A percentile compares a stretch with the other conserved stretches of the same genome.
These are phyloP conservation scores for Tretioscincus oriximinensis DNA, from an alignment of 2,113 vertebrate species.

Conservation along the genomic window DNA sequence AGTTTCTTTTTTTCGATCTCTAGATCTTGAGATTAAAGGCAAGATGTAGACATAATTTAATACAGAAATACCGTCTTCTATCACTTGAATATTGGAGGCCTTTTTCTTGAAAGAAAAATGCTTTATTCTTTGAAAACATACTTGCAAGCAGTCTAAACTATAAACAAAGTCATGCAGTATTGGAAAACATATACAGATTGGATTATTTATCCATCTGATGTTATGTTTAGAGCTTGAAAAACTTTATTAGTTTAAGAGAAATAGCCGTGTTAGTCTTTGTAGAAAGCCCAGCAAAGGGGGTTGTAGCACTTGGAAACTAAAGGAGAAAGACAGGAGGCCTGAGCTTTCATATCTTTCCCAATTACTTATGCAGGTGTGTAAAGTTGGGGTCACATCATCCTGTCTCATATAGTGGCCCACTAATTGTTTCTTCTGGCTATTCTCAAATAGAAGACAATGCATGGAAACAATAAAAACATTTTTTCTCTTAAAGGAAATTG, in stretches of 20 bases:
- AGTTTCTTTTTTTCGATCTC: too few species aligned
- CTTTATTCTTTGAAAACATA: neutral
- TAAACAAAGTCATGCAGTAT: neutral
- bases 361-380: too few species aligned
- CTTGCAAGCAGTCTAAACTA: neutral
- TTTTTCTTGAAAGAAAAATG: neutral
- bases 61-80: neutral
- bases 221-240: too few species aligned
- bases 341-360: too few species aligned
- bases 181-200: neutral
- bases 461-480: slow-evolving; percentile 49
- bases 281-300: too few species aligned
- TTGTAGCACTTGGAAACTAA: too few species aligned
- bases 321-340: too few species aligned
- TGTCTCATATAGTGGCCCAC: too few species aligned
- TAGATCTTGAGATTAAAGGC: neutral
- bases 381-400: too few species aligned
- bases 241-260: too few species aligned
- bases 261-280: too few species aligned
- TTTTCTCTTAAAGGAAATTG: slow-evolving; percentile 86
- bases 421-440: neutral
- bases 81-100: neutral
- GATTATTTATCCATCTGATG: too few species aligned
- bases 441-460: slow-evolving; percentile 5
- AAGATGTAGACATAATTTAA: neutral